Percentiles rank a stretch among this genome's conserved stretches.
These are phyloP conservation scores for Pangasius mekongensis DNA, from an alignment of 2,797 vertebrate species.

Conservation along the genomic window DNA sequence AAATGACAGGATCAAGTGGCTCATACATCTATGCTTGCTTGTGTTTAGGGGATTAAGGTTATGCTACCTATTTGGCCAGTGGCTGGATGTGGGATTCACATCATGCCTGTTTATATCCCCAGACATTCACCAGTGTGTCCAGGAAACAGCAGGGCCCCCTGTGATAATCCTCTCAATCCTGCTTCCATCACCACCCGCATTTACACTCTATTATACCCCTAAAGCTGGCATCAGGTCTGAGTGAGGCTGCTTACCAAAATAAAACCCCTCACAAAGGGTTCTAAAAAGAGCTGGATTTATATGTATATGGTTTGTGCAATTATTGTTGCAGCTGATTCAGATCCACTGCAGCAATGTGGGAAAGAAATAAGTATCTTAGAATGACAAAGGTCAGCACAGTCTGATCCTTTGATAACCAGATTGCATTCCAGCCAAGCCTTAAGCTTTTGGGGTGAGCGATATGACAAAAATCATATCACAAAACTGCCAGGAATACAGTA, in stretches of 20 bases:
- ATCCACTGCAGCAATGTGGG: neutral
- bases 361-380: slow-evolving; percentile 19
- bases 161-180: slow-evolving; percentile 36
- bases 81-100: slow-evolving; percentile 21
- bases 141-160: slow-evolving; percentile 31
- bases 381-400: slow-evolving; percentile 4
- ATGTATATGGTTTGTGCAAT: neutral
- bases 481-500: no score
- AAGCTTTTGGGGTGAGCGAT: neutral
- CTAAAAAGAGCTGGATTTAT: neutral
- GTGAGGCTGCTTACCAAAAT: slow-evolving; percentile 16
- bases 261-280: slow-evolving; percentile 21
- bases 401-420: slow-evolving; percentile 12
- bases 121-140: slow-evolving; percentile 30
- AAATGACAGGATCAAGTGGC: slow-evolving; percentile 24
- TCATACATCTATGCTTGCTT: neutral
- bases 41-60: slow-evolving; percentile 25
- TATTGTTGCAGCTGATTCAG: neutral
- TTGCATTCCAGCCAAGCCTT: no score
- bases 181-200: slow-evolving; percentile 30
- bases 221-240: slow-evolving; percentile 7
- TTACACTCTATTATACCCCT: slow-evolving; percentile 36
- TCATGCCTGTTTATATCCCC: slow-evolving; percentile 31
- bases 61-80: slow-evolving; percentile 21
- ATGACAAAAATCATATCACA: neutral